These are phyloP conservation scores for Orius laevigatus DNA, from an alignment of 1,140 invertebrate genomes.

Conservation along the genomic window DNA sequence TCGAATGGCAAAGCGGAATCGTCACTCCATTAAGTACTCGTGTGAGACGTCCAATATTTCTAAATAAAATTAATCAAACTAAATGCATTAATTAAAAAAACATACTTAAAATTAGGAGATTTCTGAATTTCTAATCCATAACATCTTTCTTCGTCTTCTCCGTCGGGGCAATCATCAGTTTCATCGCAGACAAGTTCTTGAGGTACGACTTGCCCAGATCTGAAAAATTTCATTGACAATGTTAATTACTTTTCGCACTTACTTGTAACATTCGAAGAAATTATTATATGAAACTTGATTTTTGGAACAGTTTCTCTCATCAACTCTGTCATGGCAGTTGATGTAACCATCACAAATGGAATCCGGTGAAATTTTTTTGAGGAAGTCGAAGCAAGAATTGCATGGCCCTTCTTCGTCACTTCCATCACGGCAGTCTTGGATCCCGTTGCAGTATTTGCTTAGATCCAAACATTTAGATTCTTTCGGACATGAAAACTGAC, in stretches of 20 bases:
- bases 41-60: too few species aligned
- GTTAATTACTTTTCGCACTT: too few species aligned
- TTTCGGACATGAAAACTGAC: too few species aligned
- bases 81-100: too few species aligned
- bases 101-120: too few species aligned
- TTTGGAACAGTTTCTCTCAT: slow-evolving; percentile 50
- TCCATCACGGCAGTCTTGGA: slow-evolving; percentile 47
- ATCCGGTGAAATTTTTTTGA: slow-evolving; percentile 34
- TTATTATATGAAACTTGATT: too few species aligned
- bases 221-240: too few species aligned
- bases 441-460: slow-evolving; percentile 44
- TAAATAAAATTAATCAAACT: too few species aligned
- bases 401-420: slow-evolving; percentile 45
- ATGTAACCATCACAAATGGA: slow-evolving; percentile 56
- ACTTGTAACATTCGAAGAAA: too few species aligned
- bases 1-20: too few species aligned
- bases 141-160: slow-evolving; percentile 56
- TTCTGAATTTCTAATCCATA: slow-evolving; percentile 21
- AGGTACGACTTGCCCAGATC: slow-evolving; percentile 23
- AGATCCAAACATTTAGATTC: slow-evolving; percentile 22
- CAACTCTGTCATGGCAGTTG: slow-evolving; percentile 62
- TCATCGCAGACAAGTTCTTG: slow-evolving; percentile 55
- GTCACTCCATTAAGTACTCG: too few species aligned
- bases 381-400: slow-evolving; percentile 30
- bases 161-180: slow-evolving; percentile 54